These are phyloP conservation scores for Drosophila suboccidentalis DNA, from an alignment of 2,888 invertebrate genomes.

Conservation along the genomic window DNA sequence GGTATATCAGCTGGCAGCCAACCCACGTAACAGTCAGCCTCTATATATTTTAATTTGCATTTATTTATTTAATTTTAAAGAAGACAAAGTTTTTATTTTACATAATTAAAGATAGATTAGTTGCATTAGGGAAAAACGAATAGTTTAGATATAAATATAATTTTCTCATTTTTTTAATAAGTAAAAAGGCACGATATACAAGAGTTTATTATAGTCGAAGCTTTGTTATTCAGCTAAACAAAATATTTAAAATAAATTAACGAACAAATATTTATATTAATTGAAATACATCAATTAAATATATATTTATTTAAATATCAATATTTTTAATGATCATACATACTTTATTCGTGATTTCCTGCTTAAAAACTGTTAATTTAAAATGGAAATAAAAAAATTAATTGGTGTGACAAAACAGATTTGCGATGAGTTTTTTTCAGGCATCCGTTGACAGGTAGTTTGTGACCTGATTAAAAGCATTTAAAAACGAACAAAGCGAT, in stretches of 20 bases:
- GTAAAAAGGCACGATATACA: neutral
- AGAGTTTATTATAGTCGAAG: neutral
- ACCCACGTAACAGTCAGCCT: constrained; percentile 6
- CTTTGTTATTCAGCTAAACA: neutral
- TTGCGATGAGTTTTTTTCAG: constrained; percentile 10
- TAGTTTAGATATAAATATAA: neutral
- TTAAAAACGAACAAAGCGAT: constrained; percentile 14
- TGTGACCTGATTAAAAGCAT: constrained; percentile 45
- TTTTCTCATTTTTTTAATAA: neutral
- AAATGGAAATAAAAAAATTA: constrained; percentile 36
- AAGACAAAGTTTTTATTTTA: neutral
- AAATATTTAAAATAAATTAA: neutral
- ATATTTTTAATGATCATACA: neutral
- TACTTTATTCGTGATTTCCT: constrained; percentile 9
- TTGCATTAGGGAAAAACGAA: too few species aligned
- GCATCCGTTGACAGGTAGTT: constrained; percentile 21
- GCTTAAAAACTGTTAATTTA: constrained; percentile 42
- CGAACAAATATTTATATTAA: neutral
- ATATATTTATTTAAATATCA: neutral
- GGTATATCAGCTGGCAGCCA: constrained; percentile 14
- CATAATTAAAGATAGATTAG: too few species aligned
- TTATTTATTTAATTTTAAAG: neutral
- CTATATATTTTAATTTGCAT: neutral
- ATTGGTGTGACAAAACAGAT: constrained; percentile 40
- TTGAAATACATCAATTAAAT: neutral